Evolutionary conservation across 2,888 invertebrate genomes (phyloP), one percentile per base, ranked within the genome.

Genomic region (Chalcosyrphus nemorum): DNA sequence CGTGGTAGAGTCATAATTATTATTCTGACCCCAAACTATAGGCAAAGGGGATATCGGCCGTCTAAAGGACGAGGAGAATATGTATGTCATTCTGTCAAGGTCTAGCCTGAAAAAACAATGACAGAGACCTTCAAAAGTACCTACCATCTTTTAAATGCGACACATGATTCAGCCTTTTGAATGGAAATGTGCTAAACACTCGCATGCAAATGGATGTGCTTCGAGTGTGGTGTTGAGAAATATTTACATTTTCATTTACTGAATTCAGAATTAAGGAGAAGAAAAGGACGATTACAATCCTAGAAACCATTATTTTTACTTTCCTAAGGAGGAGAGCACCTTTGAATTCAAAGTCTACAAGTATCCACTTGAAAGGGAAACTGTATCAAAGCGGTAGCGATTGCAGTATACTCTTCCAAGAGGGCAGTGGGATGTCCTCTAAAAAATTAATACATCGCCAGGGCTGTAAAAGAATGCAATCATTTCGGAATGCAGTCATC

Each of bases 51-150:
- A 4, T 66, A 66, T 54, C 17, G 41, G 15, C 11, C 13, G 2
- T 32, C 9, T 21, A 19, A 6, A 7, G 11, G 2, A 65, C 35
- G 27, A 13, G 52, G 21, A 4, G 70, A 57, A 57, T 70, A 35
- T 57, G 45, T 57, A 32, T 70, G 70, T 47, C 70, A 70, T 70
- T 45, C 35, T 70, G 70, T 57, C 70, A 70, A 70, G 70, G 70
- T 47, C 57, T 15, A 4, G 19, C 7, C 13, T 24, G 11, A 57
- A 47, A 57, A 47, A 70, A 70, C 70, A 70, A 70, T 70, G 70
- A 35, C 24, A 57, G 5, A 45, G 57, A 57, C 70, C 70, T 70
- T 70, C 45, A 15, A 19, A n/a, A 6, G 57, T 5, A 43, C 1
- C 43, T 5, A 45, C 0, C 43, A 13, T 68, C n/a, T n/a, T 38